Percentiles rank a stretch among this genome's conserved stretches.
Conservation (phyloP, 2,888 invertebrate species). For the Hoplodrina ambigua region DNA sequence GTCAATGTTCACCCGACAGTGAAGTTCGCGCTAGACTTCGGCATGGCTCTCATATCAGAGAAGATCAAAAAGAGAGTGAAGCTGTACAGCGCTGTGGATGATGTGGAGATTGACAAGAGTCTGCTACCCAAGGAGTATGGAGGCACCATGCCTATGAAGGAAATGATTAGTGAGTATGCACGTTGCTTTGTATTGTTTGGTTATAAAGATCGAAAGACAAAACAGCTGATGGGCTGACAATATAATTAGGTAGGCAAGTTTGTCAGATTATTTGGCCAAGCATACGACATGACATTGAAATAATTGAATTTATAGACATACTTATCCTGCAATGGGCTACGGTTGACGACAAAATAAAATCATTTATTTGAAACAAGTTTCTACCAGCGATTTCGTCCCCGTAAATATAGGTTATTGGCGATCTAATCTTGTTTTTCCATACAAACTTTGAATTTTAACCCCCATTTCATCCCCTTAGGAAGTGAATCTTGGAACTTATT, state of each 20-base stretch:
- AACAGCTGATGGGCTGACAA: not conserved
- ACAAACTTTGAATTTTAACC: too few species aligned
- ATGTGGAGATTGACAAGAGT: slow-evolving; percentile 91
- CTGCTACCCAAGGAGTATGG: slow-evolving; percentile 95
- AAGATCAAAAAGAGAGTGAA: slow-evolving; percentile 93
- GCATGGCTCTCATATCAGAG: slow-evolving; percentile 94
- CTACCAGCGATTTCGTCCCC: too few species aligned
- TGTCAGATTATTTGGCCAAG: not conserved
- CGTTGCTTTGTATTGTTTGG: not conserved
- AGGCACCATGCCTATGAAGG: slow-evolving; percentile 94
- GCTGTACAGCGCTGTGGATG: slow-evolving; percentile 91
- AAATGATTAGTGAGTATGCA: slow-evolving; percentile 93
- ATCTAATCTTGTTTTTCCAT: too few species aligned
- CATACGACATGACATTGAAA: not conserved
- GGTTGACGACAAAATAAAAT: too few species aligned
- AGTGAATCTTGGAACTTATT: too few species aligned
- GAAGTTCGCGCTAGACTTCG: slow-evolving; percentile 94
- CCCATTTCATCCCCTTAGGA: too few species aligned
- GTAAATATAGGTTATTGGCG: too few species aligned
- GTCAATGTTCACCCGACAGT: slow-evolving; percentile 94
- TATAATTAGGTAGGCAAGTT: too few species aligned
- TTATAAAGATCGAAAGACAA: not conserved
- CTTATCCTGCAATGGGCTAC: too few species aligned
- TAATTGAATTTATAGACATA: not conserved
- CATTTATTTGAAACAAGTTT: too few species aligned